A percentile compares a stretch with the other conserved stretches of the same genome.
Conservation (phyloP, 2,888 invertebrate genomes). For the Mylabris sibirica region DNA sequence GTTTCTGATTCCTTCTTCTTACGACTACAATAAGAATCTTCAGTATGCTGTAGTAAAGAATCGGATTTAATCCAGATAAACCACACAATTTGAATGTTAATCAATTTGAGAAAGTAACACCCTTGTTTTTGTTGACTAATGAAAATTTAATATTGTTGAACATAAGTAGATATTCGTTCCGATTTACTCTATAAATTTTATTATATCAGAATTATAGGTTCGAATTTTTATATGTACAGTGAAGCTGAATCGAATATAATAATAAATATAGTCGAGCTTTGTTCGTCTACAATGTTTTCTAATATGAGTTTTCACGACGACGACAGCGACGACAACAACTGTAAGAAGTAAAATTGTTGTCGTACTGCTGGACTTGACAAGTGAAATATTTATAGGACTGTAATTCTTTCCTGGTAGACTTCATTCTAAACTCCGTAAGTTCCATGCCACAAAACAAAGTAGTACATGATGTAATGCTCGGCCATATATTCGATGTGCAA, state of each 20-base stretch:
- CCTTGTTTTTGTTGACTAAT: background rate
- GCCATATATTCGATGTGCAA: slow-evolving; percentile 47
- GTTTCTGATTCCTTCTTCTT: slow-evolving; percentile 39
- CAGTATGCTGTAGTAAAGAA: background rate
- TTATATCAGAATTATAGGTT: background rate
- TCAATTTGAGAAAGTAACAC: slow-evolving; percentile 3
- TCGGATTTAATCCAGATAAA: background rate
- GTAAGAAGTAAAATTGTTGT: slow-evolving; percentile 43
- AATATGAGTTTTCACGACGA: slow-evolving; percentile 18
- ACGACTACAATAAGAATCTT: slow-evolving; percentile 24
- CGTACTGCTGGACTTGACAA: slow-evolving; percentile 54
- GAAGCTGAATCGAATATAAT: background rate
- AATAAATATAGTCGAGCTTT: slow-evolving; percentile 18
- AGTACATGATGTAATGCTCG: slow-evolving; percentile 53
- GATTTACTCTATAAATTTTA: slow-evolving; percentile 1
- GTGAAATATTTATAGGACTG: slow-evolving; percentile 56
- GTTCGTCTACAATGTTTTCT: slow-evolving; percentile 18
- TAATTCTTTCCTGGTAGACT: slow-evolving; percentile 53
- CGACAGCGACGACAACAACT: background rate
- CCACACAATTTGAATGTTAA: slow-evolving; percentile 13
- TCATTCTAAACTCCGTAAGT: slow-evolving; percentile 54
- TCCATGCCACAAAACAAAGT: slow-evolving; percentile 54
- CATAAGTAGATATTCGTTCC: background rate
- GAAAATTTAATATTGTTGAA: slow-evolving; percentile 6
- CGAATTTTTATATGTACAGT: background rate